Evolutionary conservation across 2,888 invertebrate genomes (phyloP).

Genomic region (Aethes cnicana): DNA sequence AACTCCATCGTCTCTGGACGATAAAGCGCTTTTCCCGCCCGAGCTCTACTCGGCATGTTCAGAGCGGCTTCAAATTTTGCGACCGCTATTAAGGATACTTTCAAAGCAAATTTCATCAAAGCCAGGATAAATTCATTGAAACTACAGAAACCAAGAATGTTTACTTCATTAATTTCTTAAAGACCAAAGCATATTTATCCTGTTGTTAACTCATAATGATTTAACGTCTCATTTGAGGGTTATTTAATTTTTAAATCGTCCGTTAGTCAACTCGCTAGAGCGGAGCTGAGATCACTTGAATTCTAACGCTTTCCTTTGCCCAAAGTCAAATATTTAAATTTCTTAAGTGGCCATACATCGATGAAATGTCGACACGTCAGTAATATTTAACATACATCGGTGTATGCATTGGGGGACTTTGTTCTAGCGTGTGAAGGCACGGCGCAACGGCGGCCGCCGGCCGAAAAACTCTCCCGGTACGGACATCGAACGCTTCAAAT

Average conservation of each 20-base stretch:
- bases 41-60: slow-evolving; percentile 61
- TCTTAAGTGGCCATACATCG: slow-evolving; percentile 80
- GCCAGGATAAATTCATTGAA: too few species aligned
- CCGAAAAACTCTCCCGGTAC: slow-evolving; percentile 46
- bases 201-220: slow-evolving; percentile 55
- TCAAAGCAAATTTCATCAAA: neutral
- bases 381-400: slow-evolving; percentile 76
- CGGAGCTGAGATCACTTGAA: slow-evolving; percentile 79
- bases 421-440: slow-evolving; percentile 53
- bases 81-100: slow-evolving; percentile 13
- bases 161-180: too few species aligned
- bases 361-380: slow-evolving; percentile 70
- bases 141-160: too few species aligned
- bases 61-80: slow-evolving; percentile 58
- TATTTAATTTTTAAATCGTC: slow-evolving; percentile 80
- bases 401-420: slow-evolving; percentile 52
- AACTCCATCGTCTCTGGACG: slow-evolving; percentile 61
- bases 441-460: slow-evolving; percentile 44
- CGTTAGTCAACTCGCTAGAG: slow-evolving; percentile 74
- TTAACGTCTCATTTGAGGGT: slow-evolving; percentile 73
- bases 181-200: slow-evolving; percentile 49
- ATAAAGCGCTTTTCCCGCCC: slow-evolving; percentile 59
- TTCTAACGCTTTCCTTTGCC: slow-evolving; percentile 82
- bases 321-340: slow-evolving; percentile 80
- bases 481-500: slow-evolving; percentile 60